phyloP scores from a whole-genome alignment of 1,140 invertebrate species.

The Leptoteleia sp. region DNA sequence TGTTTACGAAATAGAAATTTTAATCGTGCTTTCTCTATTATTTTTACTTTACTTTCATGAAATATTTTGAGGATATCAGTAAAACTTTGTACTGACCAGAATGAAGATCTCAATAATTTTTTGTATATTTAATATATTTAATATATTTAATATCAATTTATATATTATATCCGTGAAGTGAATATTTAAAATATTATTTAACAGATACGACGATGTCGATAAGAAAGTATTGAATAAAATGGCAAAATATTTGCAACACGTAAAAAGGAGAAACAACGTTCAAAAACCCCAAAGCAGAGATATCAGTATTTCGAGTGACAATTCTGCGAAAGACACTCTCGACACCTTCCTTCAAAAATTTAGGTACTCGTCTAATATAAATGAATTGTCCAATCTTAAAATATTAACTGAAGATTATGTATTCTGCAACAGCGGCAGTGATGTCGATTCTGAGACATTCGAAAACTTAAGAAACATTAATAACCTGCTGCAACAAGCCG shows the following conservation, averaged over 20 bases:
- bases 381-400: constrained; percentile 37
- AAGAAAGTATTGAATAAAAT: constrained; percentile 49
- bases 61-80: too few relatives aligned
- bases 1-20: too few relatives aligned
- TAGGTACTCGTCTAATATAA: not conserved
- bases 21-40: too few relatives aligned
- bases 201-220: constrained; percentile 37
- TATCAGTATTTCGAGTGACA: not conserved
- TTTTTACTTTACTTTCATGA: too few relatives aligned
- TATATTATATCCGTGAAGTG: too few relatives aligned
- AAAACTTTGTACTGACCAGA: too few relatives aligned
- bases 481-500: constrained; percentile 34
- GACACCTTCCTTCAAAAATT: constrained; percentile 3
- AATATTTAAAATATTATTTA: too few relatives aligned
- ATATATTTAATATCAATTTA: too few relatives aligned
- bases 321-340: constrained; percentile 3
- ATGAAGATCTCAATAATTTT: too few relatives aligned
- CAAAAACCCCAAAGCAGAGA: constrained; percentile 24
- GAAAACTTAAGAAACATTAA: constrained; percentile 35
- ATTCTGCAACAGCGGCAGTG: constrained; percentile 38
- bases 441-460: constrained; percentile 10
- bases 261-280: constrained; percentile 38
- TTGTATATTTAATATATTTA: too few relatives aligned
- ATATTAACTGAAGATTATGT: constrained; percentile 47
- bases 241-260: constrained; percentile 45